Percentiles rank a stretch among this genome's conserved stretches.
phyloP scores from a whole-genome alignment of 2,888 invertebrate species.

The Digitonthophagus gazella region DNA sequence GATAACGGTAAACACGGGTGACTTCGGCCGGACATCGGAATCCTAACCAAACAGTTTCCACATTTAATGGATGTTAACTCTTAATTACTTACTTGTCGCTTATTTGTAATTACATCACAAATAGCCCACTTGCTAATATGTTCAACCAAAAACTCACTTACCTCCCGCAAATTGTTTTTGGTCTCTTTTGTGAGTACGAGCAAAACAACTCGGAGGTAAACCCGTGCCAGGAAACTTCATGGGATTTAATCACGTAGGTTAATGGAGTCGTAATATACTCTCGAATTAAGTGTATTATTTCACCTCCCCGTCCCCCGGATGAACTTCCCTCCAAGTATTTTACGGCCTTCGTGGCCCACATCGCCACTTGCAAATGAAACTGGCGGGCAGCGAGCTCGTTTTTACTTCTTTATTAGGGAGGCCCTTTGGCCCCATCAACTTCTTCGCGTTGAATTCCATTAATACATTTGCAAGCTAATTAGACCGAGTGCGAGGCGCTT shows the following conservation, averaged over 20 bases:
- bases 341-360: constrained; percentile 19
- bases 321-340: constrained; percentile 20
- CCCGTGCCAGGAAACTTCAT: constrained; percentile 8
- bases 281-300: constrained; percentile 27
- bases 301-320: constrained; percentile 7
- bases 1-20: not conserved
- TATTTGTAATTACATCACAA: not conserved
- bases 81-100: not conserved
- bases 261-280: constrained; percentile 26
- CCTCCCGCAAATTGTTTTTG: not conserved
- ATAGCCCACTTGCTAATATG: no score
- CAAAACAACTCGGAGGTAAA: not conserved
- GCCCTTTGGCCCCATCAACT: constrained; percentile 6
- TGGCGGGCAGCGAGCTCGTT: constrained; percentile 9
- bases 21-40: not conserved
- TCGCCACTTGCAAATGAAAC: constrained; percentile 11
- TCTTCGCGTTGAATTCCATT: constrained; percentile 17
- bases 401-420: constrained; percentile 13
- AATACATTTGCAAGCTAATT: constrained; percentile 15
- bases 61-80: not conserved
- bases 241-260: constrained; percentile 21
- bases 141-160: no score
- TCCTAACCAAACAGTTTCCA: not conserved
- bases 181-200: not conserved
- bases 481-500: not conserved